These are phyloP conservation scores for Drosophila ercepeae DNA, from an alignment of 1,140 invertebrate genomes.

Conservation along the genomic window DNA sequence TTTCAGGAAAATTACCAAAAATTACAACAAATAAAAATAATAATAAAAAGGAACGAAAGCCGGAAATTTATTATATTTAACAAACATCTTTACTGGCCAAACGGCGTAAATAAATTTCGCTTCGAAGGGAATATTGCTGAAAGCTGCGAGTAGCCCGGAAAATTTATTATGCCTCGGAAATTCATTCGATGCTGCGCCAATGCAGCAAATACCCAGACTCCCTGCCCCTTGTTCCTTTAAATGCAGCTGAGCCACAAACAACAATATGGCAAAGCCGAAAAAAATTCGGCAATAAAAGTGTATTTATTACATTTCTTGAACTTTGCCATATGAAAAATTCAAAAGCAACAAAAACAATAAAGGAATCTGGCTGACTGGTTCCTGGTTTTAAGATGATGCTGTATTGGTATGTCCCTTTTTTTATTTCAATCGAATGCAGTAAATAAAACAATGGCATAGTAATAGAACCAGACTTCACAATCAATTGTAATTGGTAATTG, in stretches of 20 bases:
- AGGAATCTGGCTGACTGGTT: background rate
- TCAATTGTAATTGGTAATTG: conserved; percentile 50
- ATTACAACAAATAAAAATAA: conserved; percentile 28
- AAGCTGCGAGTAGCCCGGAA: conserved; percentile 41
- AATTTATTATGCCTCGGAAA: conserved; percentile 67
- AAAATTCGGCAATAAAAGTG: conserved; percentile 68
- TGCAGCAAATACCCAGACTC: conserved; percentile 38
- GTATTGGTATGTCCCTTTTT: conserved; percentile 17
- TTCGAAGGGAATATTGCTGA: conserved; percentile 45
- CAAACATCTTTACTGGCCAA: conserved; percentile 61
- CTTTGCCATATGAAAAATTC: conserved; percentile 56
- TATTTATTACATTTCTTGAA: conserved; percentile 73
- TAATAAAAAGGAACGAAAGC: conserved; percentile 21
- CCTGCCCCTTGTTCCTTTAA: conserved; percentile 36
- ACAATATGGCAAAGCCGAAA: conserved; percentile 44
- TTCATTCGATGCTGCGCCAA: conserved; percentile 63
- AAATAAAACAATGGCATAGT: conserved; percentile 36
- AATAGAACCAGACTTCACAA: conserved; percentile 12
- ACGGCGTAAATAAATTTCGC: conserved; percentile 63
- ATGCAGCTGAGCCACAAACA: conserved; percentile 51
- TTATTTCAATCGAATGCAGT: conserved; percentile 42
- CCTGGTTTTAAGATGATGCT: background rate
- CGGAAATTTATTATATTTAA: conserved; percentile 69
- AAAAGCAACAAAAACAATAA: conserved; percentile 31
- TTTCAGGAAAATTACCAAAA: conserved; percentile 48